Base-by-base conservation (phyloP, 2,113 vertebrate species). In the Syrrhaptes paradoxus region DNA sequence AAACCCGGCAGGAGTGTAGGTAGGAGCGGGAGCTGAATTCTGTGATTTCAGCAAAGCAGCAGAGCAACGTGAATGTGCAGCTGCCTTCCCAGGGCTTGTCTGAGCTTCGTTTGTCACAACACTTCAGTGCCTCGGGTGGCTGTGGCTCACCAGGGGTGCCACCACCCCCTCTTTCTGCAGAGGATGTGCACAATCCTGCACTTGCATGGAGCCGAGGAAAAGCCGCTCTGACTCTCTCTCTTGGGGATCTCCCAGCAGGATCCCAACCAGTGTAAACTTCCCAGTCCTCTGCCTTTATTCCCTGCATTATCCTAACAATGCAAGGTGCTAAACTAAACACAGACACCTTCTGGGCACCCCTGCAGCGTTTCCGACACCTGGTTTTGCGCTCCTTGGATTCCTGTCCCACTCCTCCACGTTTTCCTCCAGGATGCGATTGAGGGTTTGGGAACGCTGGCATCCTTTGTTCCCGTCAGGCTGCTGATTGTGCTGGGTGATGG, bases 401-500 rank as follows among this genome's bases (percentile, higher is more conserved):
- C 90, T 85, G 84, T 95, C 92, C 95, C 90, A 12, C 58, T 95
- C 89, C 80, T 79, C 93, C 78, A 81, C 4, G 1, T 89, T 90
- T 95, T 93, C 85, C 96, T 95, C 79, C 89, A 55, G 94, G 96
- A 86, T 95, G 51, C 2, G 0, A 68, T 68, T 48, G 49, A 3
- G 55, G 77, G 36, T 36, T 93, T 15, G 1, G 85, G 67, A 86
- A 94, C 17, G 25, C 93, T 86, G 91, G 63, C 12, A 22, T 96
- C 95, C 87, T 81, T 95, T 93, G 96, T 97, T 97, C 97, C 95
- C 17, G 7, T 95, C 95, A 88, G 96, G 96, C 97, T 93, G 89
- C 93, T 57, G 89, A 97, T 96, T 96, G 85, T 97, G 96, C 97
- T 96, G 96, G 94, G 87, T 43, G 93, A 90, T 96, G 93, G 97